These are phyloP conservation scores for Hydroisotoma schaefferi DNA, from an alignment of 2,888 invertebrate genomes.

Conservation along the genomic window DNA sequence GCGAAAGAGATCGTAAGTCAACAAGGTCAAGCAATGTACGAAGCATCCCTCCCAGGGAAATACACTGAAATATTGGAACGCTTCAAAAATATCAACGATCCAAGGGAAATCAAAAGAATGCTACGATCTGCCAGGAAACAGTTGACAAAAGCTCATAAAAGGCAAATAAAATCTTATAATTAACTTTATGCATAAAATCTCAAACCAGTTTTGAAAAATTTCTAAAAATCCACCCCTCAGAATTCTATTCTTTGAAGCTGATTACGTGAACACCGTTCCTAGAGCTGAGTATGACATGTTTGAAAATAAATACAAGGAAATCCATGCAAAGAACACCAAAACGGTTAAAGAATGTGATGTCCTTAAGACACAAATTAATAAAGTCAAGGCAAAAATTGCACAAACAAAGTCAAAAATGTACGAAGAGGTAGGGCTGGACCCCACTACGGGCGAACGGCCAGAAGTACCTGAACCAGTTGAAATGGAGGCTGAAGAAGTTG, in stretches of 20 bases:
- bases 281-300: slow-evolving; percentile 25
- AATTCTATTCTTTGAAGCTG: slow-evolving; percentile 25
- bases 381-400: slow-evolving; percentile 16
- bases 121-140: slow-evolving; percentile 21
- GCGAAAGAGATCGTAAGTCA: slow-evolving; percentile 30
- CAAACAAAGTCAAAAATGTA: slow-evolving; percentile 20
- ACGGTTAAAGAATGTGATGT: slow-evolving; percentile 10
- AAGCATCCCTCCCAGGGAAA: slow-evolving; percentile 25
- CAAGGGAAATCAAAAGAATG: slow-evolving; percentile 22
- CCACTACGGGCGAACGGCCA: neutral
- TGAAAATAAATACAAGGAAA: slow-evolving; percentile 17
- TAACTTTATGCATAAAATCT: neutral
- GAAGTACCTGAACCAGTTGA: slow-evolving; percentile 9
- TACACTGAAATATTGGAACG: slow-evolving; percentile 30
- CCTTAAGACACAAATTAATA: slow-evolving; percentile 13
- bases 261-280: slow-evolving; percentile 28
- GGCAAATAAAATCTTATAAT: slow-evolving; percentile 5
- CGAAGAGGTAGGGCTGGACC: slow-evolving; percentile 14
- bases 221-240: slow-evolving; percentile 4
- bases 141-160: slow-evolving; percentile 17
- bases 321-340: slow-evolving; percentile 19
- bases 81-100: slow-evolving; percentile 21
- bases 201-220: neutral
- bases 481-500: neutral
- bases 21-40: slow-evolving; percentile 20